These are phyloP conservation scores for Bergia sp. DNA, from an alignment of 92 coral and sea anemone species.

Conservation along the genomic window DNA sequence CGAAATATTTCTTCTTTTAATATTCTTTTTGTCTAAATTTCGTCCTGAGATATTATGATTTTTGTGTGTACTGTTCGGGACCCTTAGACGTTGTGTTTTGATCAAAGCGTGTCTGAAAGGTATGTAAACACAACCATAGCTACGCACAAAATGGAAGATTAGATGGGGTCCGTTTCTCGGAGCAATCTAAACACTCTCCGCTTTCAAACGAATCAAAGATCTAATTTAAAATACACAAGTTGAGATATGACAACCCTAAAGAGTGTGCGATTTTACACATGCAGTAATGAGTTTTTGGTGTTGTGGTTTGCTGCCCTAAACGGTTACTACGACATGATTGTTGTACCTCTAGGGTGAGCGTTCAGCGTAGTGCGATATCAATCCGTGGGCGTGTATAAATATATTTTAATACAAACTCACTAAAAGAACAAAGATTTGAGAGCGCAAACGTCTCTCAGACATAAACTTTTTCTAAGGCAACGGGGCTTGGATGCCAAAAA, in stretches of 20 bases:
- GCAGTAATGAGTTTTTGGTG: slow-evolving; percentile 20
- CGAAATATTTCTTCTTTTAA: not conserved
- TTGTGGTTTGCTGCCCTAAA: slow-evolving; percentile 6
- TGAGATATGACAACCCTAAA: slow-evolving; percentile 37
- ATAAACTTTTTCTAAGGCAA: slow-evolving; percentile 29
- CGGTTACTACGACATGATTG: not conserved
- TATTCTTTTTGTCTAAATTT: slow-evolving; percentile 4
- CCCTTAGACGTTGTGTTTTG: slow-evolving; percentile 13
- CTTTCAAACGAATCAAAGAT: slow-evolving; percentile 44
- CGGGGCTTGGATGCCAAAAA: slow-evolving; percentile 38
- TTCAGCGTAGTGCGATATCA: not conserved
- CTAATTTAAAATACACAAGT: slow-evolving; percentile 42
- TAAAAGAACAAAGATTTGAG: not conserved
- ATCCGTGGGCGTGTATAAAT: not conserved
- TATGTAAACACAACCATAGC: slow-evolving; percentile 43
- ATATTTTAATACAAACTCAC: not conserved
- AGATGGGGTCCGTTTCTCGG: slow-evolving; percentile 36
- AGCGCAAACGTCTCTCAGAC: not conserved
- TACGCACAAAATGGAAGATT: slow-evolving; percentile 33
- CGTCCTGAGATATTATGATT: not conserved
- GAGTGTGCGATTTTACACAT: not conserved
- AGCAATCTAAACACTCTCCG: slow-evolving; percentile 44
- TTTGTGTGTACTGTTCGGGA: not conserved
- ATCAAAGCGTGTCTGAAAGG: slow-evolving; percentile 45
- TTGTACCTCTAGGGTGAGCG: not conserved